Percentiles rank a stretch among this genome's conserved stretches.
phyloP scores from a whole-genome alignment of 2,113 vertebrate genomes.

The Cercocebus atys region DNA sequence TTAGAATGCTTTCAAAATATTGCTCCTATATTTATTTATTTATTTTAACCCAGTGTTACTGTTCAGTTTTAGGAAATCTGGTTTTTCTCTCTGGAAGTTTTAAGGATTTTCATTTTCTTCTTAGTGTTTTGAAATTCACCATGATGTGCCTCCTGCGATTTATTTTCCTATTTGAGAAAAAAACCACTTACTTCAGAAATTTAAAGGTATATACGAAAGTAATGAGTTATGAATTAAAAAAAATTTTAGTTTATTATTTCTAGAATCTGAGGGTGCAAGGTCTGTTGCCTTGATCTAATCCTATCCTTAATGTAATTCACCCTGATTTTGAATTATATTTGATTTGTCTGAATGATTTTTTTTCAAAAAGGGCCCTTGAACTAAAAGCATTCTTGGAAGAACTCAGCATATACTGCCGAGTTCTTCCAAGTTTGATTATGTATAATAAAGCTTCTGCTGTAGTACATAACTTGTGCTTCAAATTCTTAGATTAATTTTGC shows the following conservation, averaged over 20 bases:
- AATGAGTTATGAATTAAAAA: neutral
- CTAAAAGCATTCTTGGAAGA: too few relatives aligned
- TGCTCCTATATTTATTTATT: neutral
- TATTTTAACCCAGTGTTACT: neutral
- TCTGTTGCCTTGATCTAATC: neutral
- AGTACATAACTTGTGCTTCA: neutral
- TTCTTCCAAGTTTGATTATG: neutral
- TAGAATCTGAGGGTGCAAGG: neutral
- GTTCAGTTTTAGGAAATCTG: neutral
- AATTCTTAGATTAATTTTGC: neutral
- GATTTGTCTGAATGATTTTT: neutral
- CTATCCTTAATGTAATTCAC: neutral
- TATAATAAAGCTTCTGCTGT: neutral
- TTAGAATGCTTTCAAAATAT: neutral
- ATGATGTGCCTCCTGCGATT: neutral
- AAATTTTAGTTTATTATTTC: neutral
- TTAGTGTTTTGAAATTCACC: neutral
- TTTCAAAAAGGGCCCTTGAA: neutral
- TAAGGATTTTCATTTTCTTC: neutral
- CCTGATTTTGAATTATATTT: neutral
- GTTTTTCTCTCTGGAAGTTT: neutral
- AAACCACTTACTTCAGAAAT: neutral
- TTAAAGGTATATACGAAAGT: neutral
- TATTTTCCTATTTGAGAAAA: neutral
- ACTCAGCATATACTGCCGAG: neutral